Evolutionary conservation across 2,797 vertebrate genomes (phyloP).

Genomic region (Morus bassanus): DNA sequence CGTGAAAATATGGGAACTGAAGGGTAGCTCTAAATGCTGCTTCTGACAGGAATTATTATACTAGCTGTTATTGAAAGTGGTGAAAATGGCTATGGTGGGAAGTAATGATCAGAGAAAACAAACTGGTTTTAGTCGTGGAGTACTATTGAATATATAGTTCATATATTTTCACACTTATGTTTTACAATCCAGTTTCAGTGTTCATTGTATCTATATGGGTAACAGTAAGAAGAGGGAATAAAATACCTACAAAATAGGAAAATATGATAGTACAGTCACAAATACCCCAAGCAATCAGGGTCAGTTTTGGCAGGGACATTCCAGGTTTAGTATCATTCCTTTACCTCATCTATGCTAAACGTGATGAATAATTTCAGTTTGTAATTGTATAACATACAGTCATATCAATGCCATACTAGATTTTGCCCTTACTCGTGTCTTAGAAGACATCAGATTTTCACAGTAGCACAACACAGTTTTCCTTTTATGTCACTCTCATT

Average conservation of each 20-base stretch:
- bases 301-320: not conserved
- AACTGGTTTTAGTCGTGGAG: not conserved
- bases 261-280: not conserved
- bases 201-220: not conserved
- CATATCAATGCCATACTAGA: not conserved
- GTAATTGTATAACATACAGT: not conserved
- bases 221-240: not conserved
- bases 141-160: not conserved
- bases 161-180: not conserved
- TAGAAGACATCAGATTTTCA: not conserved
- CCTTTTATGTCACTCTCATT: not conserved
- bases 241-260: not conserved
- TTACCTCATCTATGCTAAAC: not conserved
- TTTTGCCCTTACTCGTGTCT: not conserved
- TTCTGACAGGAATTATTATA: not conserved
- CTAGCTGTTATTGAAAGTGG: accelerated
- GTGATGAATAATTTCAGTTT: not conserved
- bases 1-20: not conserved
- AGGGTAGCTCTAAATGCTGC: not conserved
- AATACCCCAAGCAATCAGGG: not conserved
- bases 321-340: not conserved
- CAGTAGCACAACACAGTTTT: not conserved
- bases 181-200: not conserved
- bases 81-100: not conserved
- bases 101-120: not conserved